Evolutionary conservation across 2,797 vertebrate species (phyloP), one percentile per base, ranked within the genome.

Genomic region (Perodicticus potto): DNA sequence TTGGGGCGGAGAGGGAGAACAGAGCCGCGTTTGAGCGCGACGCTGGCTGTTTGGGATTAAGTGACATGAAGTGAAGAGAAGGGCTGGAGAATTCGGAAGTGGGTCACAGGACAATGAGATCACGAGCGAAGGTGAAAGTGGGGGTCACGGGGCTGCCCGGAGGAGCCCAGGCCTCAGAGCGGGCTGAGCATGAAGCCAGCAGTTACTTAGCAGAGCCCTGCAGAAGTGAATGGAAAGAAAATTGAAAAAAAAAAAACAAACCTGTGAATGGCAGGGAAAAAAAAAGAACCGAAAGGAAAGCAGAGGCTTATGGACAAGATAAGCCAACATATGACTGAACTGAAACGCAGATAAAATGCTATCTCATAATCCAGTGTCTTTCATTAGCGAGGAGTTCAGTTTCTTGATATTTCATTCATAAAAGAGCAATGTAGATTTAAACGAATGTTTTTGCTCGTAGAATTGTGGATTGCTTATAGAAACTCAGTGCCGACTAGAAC

Each of bases 391-490:
- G 43, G 70, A 80, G 65, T 92, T 96, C 43, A 3, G 19, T 63
- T 92, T 86, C 84, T 96, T 84, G 82, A 23, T 59, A 32, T 77
- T 73, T 92, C 96, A 97, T 98, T 97, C 97, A 97, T 95, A 95
- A 82, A 95, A 94, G 80, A 82, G 76, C 93, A 91, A 14, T 40
- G 7, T 5, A 69, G 19, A 53, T 69, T 74, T 69, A 53, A 78
- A 77, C 80, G 16, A 45, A 86, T 32, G 23, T 10, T 17, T 34
- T 23, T 70, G 57, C 29, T 17, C 17, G 1, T 45, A 34, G 45
- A 76, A 59, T 29, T 22, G 13, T 49, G 20, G 76, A 43, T 53
- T 53, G 49, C 49, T 53, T 53, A 53, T 78, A 61, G 88, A 85
- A 61, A 16, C 77, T 74, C 57, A 17, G 14, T 20, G 45, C 45